Conservation (phyloP, 1,140 invertebrate genomes). For the Globodera ellingtonae region DNA sequence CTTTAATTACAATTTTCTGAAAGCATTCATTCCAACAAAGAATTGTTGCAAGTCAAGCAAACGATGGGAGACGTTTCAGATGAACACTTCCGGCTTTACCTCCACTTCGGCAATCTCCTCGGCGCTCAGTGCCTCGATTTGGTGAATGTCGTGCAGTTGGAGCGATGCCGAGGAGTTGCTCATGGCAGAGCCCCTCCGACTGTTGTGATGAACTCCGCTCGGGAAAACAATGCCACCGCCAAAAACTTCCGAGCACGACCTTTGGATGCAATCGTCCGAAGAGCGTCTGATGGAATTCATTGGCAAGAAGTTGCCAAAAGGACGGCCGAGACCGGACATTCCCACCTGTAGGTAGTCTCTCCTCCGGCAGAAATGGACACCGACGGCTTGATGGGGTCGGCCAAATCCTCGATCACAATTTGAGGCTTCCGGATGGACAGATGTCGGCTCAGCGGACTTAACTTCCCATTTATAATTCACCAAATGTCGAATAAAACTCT, state of each 20-base stretch:
- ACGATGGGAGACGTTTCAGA: conserved; percentile 20
- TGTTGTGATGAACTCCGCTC: conserved; percentile 48
- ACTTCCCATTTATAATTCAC: neutral
- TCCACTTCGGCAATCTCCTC: conserved; percentile 34
- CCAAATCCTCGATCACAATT: conserved; percentile 61
- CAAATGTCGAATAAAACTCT: conserved; percentile 1
- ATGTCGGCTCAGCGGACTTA: conserved; percentile 31
- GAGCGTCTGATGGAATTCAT: conserved; percentile 50
- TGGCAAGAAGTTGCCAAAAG: neutral
- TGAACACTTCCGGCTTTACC: conserved; percentile 42
- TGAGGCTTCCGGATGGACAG: conserved; percentile 61
- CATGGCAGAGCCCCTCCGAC: conserved; percentile 59
- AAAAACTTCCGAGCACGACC: conserved; percentile 62
- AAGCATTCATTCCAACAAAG: too few relatives aligned
- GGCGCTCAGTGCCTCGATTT: conserved; percentile 44
- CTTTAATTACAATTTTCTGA: too few relatives aligned
- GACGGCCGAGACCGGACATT: neutral
- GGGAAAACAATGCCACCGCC: conserved; percentile 61
- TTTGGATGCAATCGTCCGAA: conserved; percentile 59
- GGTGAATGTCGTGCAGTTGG: conserved; percentile 62
- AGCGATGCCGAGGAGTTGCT: conserved; percentile 63
- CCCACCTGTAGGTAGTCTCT: conserved; percentile 58
- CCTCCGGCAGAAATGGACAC: conserved; percentile 62
- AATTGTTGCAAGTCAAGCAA: too few relatives aligned
- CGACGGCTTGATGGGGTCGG: neutral